Evolutionary conservation across 2,888 invertebrate species (phyloP), one percentile per base, ranked within the genome.

Genomic region (Aspidapion aeneum): DNA sequence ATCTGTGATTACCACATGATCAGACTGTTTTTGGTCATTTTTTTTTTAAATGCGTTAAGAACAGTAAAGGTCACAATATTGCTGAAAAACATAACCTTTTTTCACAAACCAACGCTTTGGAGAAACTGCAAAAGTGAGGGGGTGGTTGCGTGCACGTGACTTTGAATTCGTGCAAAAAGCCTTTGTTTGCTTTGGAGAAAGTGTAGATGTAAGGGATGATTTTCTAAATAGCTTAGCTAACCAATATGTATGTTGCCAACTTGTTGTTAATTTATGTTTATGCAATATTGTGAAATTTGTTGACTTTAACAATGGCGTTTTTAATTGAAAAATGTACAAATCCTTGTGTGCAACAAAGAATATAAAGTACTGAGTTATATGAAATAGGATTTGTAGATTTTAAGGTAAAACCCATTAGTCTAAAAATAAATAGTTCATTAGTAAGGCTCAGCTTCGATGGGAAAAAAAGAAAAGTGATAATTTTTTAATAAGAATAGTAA

Each of bases 1-100:
- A 81, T 81, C 80, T 81, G 79, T 81, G 81, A 80, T 80, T 76
- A 77, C 74, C 74, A 73, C 75, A 79, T 79, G 79, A 80, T 78
- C 79, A 77, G 74, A 78, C 76, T 74, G 12, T 35, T 35, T 35
- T 35, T 35, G 35, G 35, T 35, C 12, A 35, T 35, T 7, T 12
- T 35, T 12, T 35, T 35, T n/a, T n/a, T n/a, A n/a, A n/a, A n/a
- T n/a, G n/a, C n/a, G n/a, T n/a, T n/a, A n/a, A n/a, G n/a, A n/a
- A n/a, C n/a, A n/a, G n/a, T n/a, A n/a, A n/a, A n/a, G n/a, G n/a
- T n/a, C n/a, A n/a, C n/a, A n/a, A n/a, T n/a, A n/a, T n/a, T n/a
- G n/a, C n/a, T n/a, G n/a, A n/a, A n/a, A n/a, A n/a, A n/a, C n/a
- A n/a, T n/a, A n/a, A n/a, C n/a, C n/a, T n/a, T n/a, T n/a, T n/a